Percentiles rank a stretch among this genome's conserved stretches.
phyloP scores from a whole-genome alignment of 2,797 vertebrate species.

The Crocodylus rhombifer region DNA sequence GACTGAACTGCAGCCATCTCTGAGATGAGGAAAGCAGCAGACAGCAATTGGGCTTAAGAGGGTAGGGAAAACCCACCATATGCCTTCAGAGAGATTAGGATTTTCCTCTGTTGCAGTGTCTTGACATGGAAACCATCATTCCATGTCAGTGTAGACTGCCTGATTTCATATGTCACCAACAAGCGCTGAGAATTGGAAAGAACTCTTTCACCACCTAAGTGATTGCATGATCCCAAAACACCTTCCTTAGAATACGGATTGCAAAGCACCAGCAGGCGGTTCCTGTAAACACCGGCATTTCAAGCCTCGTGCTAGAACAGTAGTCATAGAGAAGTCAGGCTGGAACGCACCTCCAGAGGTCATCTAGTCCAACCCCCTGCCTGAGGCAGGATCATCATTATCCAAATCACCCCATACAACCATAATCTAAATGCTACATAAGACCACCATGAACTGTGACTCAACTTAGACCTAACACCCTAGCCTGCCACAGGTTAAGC shows the following conservation, averaged over 20 bases:
- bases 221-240: rapidly evolving
- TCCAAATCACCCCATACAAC: too few species aligned
- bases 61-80: not conserved
- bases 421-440: too few species aligned
- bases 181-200: not conserved
- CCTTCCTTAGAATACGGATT: rapidly evolving
- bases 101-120: not conserved
- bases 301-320: not conserved
- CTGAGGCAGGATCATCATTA: too few species aligned
- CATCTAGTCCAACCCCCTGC: too few species aligned
- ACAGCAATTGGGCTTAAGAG: rapidly evolving
- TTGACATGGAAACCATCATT: not conserved
- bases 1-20: not conserved
- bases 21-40: not conserved
- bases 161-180: rapidly evolving
- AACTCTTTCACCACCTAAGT: not conserved
- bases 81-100: rapidly evolving
- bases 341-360: too few species aligned
- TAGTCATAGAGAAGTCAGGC: too few species aligned
- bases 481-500: too few species aligned
- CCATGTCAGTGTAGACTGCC: not conserved
- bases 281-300: not conserved
- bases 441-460: too few species aligned
- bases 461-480: too few species aligned
- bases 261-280: not conserved